Percentiles rank a stretch among this genome's conserved stretches.
Conservation (phyloP, 1,140 invertebrate species). For the Drosophila seguyi region DNA sequence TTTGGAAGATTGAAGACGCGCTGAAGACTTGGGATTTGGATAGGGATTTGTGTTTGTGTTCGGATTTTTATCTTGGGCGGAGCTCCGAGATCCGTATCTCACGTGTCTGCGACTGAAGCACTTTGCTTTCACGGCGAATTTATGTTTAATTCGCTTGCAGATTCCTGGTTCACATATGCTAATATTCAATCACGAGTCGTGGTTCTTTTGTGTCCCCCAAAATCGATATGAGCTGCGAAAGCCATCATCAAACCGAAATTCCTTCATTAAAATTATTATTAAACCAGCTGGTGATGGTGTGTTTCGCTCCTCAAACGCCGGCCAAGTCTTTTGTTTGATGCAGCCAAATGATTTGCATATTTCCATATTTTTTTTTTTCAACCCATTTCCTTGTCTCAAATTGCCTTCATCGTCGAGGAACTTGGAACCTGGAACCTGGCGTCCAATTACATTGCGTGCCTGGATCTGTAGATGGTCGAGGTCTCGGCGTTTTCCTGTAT, state of each 20-base stretch:
- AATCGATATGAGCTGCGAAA: slow-evolving; percentile 52
- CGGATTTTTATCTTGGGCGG: slow-evolving; percentile 10
- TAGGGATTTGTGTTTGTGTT: slow-evolving; percentile 1
- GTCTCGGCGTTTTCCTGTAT: not conserved
- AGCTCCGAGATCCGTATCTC: slow-evolving; percentile 27
- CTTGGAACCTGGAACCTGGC: slow-evolving; percentile 24
- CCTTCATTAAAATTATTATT: slow-evolving; percentile 31
- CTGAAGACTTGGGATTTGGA: slow-evolving; percentile 2
- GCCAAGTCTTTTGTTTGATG: slow-evolving; percentile 71
- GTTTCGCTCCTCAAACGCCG: slow-evolving; percentile 38
- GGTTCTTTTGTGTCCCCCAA: slow-evolving; percentile 25
- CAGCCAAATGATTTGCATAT: slow-evolving; percentile 75
- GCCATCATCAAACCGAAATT: slow-evolving; percentile 19
- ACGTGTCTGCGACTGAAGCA: not conserved
- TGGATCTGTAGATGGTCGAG: slow-evolving; percentile 21
- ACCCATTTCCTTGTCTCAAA: slow-evolving; percentile 42
- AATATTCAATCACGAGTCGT: slow-evolving; percentile 41
- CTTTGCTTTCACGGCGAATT: slow-evolving; percentile 5
- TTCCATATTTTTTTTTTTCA: slow-evolving; percentile 80
- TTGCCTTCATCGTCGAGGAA: slow-evolving; percentile 47
- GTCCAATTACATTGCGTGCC: slow-evolving; percentile 77
- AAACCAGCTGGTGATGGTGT: not conserved
- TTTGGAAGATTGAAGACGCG: slow-evolving; percentile 39
- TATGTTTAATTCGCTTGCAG: not conserved
- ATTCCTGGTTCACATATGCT: slow-evolving; percentile 24